Evolutionary conservation across 2,888 invertebrate genomes (phyloP).

Genomic region (Melitaea athalia): DNA sequence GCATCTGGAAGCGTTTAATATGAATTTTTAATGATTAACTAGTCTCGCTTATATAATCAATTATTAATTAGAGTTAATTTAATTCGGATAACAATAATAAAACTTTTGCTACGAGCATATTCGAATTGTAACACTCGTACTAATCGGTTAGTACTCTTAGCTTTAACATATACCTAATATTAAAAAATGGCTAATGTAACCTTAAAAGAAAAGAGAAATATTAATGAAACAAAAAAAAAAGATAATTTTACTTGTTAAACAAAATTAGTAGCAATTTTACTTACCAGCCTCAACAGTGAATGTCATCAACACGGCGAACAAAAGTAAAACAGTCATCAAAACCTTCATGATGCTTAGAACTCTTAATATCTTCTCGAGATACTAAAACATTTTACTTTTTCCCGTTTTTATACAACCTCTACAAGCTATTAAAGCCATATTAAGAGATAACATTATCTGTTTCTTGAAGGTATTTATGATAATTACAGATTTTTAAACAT

Average conservation of each 20-base stretch:
- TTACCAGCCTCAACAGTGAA: slow-evolving; percentile 30
- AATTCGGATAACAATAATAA: neutral
- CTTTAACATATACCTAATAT: no score
- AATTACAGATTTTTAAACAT: neutral
- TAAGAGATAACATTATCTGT: slow-evolving; percentile 9
- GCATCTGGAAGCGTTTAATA: slow-evolving; percentile 28
- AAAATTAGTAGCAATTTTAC: neutral
- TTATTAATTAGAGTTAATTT: neutral
- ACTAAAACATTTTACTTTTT: slow-evolving; percentile 1
- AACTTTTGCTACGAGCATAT: neutral
- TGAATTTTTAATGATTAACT: neutral
- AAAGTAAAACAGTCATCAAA: slow-evolving; percentile 10
- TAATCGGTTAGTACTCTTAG: no score
- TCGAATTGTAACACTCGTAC: neutral
- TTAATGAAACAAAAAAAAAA: no score
- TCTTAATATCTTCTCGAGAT: neutral
- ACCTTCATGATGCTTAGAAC: slow-evolving; percentile 22
- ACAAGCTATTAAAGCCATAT: slow-evolving; percentile 1
- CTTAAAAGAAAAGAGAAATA: no score
- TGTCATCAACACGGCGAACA: slow-evolving; percentile 16
- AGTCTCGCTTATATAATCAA: neutral
- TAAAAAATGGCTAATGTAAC: no score
- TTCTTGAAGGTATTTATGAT: slow-evolving; percentile 14
- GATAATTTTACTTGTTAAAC: no score
- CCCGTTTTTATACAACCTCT: slow-evolving; percentile 22